Evolutionary conservation across 1,140 invertebrate genomes (phyloP).

Genomic region (Drosophila pectinifera): DNA sequence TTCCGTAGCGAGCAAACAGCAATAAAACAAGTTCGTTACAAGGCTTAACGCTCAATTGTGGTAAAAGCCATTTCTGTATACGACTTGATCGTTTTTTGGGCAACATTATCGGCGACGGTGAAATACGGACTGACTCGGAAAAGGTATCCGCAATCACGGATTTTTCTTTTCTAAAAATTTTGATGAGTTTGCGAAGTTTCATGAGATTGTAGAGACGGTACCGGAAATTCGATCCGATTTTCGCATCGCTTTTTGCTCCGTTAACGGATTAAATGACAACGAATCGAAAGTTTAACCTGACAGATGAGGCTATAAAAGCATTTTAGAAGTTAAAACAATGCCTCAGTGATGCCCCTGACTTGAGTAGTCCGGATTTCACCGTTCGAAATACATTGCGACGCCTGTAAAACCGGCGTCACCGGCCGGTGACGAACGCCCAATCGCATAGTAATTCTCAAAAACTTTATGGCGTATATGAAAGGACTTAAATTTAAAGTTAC

Average conservation of each 20-base stretch:
- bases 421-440: too few species aligned
- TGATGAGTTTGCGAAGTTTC: background rate
- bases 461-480: background rate
- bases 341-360: background rate
- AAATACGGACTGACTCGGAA: background rate
- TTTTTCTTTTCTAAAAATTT: background rate
- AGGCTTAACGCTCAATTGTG: too few species aligned
- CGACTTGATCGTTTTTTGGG: background rate
- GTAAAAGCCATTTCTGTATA: background rate
- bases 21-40: too few species aligned
- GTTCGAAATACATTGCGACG: background rate
- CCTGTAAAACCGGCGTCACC: background rate
- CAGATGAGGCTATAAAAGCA: slow-evolving; percentile 1
- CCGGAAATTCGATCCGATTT: slow-evolving; percentile 4
- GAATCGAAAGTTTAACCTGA: background rate
- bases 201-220: slow-evolving; percentile 6
- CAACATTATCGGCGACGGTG: background rate
- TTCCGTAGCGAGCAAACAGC: too few species aligned
- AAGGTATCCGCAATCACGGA: background rate
- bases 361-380: background rate
- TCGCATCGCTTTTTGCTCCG: background rate
- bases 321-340: background rate
- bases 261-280: slow-evolving; percentile 1
- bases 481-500: background rate
- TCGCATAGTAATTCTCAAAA: too few species aligned